Percentiles rank a stretch among this genome's conserved stretches.
phyloP scores from a whole-genome alignment of 2,888 invertebrate genomes.

The Phaonia tiefii region DNA sequence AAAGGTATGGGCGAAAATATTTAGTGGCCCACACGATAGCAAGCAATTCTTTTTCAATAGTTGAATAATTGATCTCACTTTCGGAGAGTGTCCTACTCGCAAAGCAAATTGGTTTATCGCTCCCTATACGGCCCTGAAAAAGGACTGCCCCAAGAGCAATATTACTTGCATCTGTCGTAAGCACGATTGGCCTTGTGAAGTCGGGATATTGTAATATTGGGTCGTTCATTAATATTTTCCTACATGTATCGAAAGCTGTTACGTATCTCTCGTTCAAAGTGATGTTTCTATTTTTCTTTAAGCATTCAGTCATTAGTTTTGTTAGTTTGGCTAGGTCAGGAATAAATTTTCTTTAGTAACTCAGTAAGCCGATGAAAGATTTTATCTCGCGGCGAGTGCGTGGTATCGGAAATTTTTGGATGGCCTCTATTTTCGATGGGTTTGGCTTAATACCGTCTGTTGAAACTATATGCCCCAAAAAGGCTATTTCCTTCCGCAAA shows the following conservation, averaged over 20 bases:
- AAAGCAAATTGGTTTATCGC: neutral
- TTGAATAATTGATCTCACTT: neutral
- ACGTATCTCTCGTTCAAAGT: neutral
- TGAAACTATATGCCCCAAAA: slow-evolving; percentile 54
- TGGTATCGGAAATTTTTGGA: slow-evolving; percentile 39
- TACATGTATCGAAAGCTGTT: neutral
- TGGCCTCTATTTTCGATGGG: neutral
- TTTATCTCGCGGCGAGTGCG: neutral
- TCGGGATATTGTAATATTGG: too few relatives aligned
- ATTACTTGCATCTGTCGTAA: neutral
- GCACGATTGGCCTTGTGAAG: neutral
- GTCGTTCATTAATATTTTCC: slow-evolving; percentile 4
- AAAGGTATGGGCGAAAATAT: too few relatives aligned
- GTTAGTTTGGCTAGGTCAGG: slow-evolving; percentile 21
- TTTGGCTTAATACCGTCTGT: slow-evolving; percentile 70
- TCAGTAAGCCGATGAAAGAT: neutral
- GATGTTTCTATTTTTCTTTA: neutral
- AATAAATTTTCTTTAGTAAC: slow-evolving; percentile 4
- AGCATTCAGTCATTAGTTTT: neutral
- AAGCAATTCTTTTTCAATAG: neutral
- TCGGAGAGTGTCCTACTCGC: neutral
- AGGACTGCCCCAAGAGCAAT: neutral
- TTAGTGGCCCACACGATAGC: too few relatives aligned
- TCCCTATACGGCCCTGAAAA: neutral
- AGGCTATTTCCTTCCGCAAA: slow-evolving; percentile 5